Conservation (phyloP, 2,797 vertebrate genomes). For the Setipinna tenuifilis region DNA sequence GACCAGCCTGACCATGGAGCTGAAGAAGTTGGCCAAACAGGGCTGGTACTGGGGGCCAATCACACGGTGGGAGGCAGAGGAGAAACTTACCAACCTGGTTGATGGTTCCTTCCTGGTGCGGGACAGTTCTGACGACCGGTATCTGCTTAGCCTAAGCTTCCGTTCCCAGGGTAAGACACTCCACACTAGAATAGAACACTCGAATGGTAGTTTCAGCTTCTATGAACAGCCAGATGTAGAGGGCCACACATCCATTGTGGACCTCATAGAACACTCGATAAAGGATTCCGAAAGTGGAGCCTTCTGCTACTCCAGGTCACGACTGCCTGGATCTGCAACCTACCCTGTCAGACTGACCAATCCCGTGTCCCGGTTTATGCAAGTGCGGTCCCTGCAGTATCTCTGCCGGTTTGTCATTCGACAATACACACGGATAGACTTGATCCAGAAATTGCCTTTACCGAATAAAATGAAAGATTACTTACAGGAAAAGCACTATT, state of each 20-base stretch:
- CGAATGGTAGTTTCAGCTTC: conserved; percentile 98
- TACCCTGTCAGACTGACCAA: conserved; percentile 97
- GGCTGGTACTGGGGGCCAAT: conserved; percentile 99
- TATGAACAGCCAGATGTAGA: conserved; percentile 98
- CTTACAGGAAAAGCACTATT: conserved; percentile 99
- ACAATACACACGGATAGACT: conserved; percentile 97
- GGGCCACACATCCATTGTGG: conserved; percentile 96
- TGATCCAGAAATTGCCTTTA: conserved; percentile 99
- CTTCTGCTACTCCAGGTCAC: conserved; percentile 97
- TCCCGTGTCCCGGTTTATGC: conserved; percentile 98
- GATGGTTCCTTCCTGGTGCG: conserved; percentile 96
- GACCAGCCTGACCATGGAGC: conserved; percentile 94
- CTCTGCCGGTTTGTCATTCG: conserved; percentile 98
- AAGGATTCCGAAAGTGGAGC: conserved; percentile 98
- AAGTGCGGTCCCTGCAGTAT: conserved; percentile 98
- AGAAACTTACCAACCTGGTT: conserved; percentile 89
- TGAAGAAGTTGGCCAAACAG: conserved; percentile 96
- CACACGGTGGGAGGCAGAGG: conserved; percentile 98
- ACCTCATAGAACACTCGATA: conserved; percentile 96
- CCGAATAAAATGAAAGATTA: conserved; percentile 99
- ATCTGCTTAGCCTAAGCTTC: conserved; percentile 97
- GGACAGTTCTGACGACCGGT: conserved; percentile 97
- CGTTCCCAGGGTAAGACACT: conserved; percentile 96
- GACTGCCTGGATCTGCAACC: conserved; percentile 93
- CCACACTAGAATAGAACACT: conserved; percentile 98